These are phyloP conservation scores for Tympanoctomys barrerae DNA, from an alignment of 2,797 vertebrate genomes.

Conservation along the genomic window DNA sequence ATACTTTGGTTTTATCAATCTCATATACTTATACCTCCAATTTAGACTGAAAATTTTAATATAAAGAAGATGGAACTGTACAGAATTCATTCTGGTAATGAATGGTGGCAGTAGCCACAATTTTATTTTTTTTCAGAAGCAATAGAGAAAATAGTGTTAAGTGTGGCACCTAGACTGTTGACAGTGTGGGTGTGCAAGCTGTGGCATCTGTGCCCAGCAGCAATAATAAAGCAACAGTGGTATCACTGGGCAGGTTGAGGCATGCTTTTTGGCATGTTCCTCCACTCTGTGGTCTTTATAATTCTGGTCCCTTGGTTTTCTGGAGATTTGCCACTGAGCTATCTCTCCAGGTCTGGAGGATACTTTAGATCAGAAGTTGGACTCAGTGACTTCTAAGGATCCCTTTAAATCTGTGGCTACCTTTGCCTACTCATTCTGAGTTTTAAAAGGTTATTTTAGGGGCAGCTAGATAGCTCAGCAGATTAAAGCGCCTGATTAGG, in stretches of 20 bases:
- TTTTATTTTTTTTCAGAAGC: conserved; percentile 9
- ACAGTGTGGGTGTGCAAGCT: not conserved
- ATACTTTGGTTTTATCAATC: not conserved
- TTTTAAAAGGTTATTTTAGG: conserved; percentile 47
- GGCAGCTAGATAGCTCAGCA: too few relatives aligned
- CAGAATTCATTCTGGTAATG: not conserved
- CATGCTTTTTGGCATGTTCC: not conserved
- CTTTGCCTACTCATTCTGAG: conserved; percentile 9
- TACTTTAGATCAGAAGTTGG: conserved; percentile 30
- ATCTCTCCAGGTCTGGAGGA: not conserved
- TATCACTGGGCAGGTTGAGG: not conserved
- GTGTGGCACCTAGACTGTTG: not conserved
- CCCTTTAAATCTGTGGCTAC: conserved; percentile 5
- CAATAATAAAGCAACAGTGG: not conserved
- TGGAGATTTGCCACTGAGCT: not conserved
- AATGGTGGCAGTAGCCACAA: not conserved
- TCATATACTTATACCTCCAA: not conserved
- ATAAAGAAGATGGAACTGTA: not conserved
- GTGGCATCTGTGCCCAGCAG: not conserved
- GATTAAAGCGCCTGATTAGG: too few relatives aligned
- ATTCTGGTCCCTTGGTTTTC: conserved; percentile 42
- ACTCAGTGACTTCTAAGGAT: not conserved
- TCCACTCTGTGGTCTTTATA: not conserved
- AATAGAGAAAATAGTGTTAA: not conserved
- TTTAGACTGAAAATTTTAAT: not conserved